These are phyloP conservation scores for Pipistrellus pipistrellus DNA, from an alignment of 2,797 vertebrate genomes.

Conservation along the genomic window DNA sequence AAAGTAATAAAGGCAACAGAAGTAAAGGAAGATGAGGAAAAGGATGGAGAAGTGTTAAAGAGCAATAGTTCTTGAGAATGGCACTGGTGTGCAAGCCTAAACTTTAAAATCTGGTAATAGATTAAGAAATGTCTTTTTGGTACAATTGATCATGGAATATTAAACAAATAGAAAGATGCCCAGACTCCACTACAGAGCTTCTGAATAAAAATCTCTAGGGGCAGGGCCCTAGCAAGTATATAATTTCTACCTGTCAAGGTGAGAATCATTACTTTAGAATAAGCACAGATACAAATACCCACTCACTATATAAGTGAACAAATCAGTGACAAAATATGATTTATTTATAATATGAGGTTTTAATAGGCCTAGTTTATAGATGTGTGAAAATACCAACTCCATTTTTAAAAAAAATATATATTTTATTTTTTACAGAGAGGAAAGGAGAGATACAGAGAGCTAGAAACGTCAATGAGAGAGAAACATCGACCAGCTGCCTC, in stretches of 20 bases:
- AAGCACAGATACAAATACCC: neutral
- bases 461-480: no score
- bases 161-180: conserved; percentile 10
- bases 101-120: neutral
- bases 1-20: conserved; percentile 29
- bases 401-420: no score
- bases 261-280: neutral
- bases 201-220: conserved; percentile 1
- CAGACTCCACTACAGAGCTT: neutral
- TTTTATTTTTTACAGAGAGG: no score
- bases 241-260: neutral
- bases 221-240: neutral
- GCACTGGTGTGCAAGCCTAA: neutral
- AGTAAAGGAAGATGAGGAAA: conserved; percentile 1
- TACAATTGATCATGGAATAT: neutral
- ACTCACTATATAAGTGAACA: conserved; percentile 7
- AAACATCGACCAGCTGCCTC: no score
- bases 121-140: conserved; percentile 1
- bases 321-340: neutral
- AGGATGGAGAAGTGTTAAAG: conserved; percentile 18
- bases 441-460: no score
- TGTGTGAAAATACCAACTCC: neutral
- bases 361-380: neutral
- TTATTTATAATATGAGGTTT: neutral
- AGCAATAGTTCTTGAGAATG: neutral